Percentiles rank a stretch among this genome's conserved stretches.
These are phyloP conservation scores for Aquatica leii DNA, from an alignment of 2,888 invertebrate genomes.

Conservation along the genomic window DNA sequence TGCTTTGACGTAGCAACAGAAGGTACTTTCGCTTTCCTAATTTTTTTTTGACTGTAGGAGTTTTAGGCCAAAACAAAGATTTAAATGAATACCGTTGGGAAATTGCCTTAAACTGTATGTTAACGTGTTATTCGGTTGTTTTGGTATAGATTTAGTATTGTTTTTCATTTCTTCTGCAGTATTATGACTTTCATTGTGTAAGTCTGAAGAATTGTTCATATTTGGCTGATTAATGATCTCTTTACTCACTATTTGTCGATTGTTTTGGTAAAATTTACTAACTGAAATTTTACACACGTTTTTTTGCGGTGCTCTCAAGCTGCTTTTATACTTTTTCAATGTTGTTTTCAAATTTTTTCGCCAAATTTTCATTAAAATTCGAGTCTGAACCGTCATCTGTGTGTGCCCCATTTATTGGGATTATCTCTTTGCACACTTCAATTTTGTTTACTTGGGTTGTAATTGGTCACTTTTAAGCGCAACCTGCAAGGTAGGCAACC, in stretches of 20 bases:
- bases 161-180: constrained; percentile 3
- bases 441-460: neutral
- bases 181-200: neutral
- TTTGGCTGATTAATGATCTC: neutral
- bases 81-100: constrained; percentile 5
- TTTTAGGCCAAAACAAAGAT: neutral
- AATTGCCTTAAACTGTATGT: constrained; percentile 3
- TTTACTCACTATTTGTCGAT: neutral
- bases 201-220: neutral
- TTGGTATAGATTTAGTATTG: neutral
- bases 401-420: neutral
- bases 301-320: neutral
- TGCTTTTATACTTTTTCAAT: neutral
- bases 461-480: no score
- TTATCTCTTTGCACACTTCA: neutral
- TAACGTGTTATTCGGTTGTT: constrained; percentile 1
- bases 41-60: constrained; percentile 1
- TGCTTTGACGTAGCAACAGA: constrained; percentile 1
- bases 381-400: neutral
- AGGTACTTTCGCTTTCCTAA: neutral
- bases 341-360: neutral
- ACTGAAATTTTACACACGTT: neutral
- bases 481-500: no score
- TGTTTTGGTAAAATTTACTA: neutral
- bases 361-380: neutral